Base-by-base conservation (phyloP, 2,888 invertebrate species). In the Eupithecia abbreviata region DNA sequence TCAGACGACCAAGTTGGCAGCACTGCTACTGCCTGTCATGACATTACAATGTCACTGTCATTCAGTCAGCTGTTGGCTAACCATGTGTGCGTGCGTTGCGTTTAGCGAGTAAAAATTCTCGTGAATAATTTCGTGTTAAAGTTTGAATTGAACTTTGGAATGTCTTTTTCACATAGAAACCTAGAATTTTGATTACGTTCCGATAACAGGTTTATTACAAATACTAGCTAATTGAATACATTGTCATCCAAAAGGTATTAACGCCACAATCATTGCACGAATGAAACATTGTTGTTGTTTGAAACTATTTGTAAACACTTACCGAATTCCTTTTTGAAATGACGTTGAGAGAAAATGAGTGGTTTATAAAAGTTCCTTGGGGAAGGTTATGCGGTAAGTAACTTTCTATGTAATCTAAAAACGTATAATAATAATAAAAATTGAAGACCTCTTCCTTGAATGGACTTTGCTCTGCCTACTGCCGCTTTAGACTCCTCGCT, bases 351-450 rank as follows among this genome's bases (percentile, higher is more conserved):
- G 93, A 94, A 85, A 93, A 92, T 43, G 93, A 94, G 82, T 94
- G 94, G 94, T 95, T 84, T 83, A 93, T 94, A 42, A 85, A 92
- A 84, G 93, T 88, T 1, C 94, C 94, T 0, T 94, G 94, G 94
- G 94, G 95, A 13, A 87, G 88, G 80, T 86, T 94, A 80, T 91
- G 90, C 75, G 86, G 95, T 94, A 86, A 92, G 93, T 90, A 15
- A 80, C 72, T 10, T 42, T n/a, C 5, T 51, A 51, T 2, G 0
- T 43, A 18, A 68, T 47, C 3, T 12, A 41, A 2, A 55, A n/a
- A 55, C 4, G 15, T 55, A 15, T n/a, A 51, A 0, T 7, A n/a
- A 0, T 51, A 51, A 58, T 18, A 0, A 58, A 58, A 55, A 42
- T 43, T 41, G 80, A 74, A 77, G 84, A n/a, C 67, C 84, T 82